A percentile compares a stretch with the other conserved stretches of the same genome.
Conservation (phyloP, 2,797 vertebrate species). For the Lycodopsis pacificus region DNA sequence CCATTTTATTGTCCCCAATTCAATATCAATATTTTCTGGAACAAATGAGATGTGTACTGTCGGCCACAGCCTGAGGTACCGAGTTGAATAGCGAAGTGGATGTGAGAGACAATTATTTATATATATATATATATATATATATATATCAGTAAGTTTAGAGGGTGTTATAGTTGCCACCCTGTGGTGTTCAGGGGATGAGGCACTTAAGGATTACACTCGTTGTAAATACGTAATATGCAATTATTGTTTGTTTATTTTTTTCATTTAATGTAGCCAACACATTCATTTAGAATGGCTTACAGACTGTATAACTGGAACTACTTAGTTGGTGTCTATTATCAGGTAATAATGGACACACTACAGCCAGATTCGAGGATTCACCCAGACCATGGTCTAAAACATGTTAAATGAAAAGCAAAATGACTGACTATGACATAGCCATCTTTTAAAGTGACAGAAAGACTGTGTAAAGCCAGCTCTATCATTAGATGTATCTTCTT, state of each 20-base stretch:
- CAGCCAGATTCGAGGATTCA: background rate
- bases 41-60: no score
- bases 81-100: background rate
- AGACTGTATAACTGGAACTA: background rate
- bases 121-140: background rate
- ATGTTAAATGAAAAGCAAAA: conserved; percentile 10
- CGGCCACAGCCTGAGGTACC: background rate
- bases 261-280: background rate
- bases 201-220: background rate
- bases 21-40: no score
- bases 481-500: conserved; percentile 1
- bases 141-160: background rate
- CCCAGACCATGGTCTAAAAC: background rate
- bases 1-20: no score
- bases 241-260: background rate
- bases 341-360: no score
- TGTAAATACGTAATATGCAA: background rate
- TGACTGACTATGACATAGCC: background rate
- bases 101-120: background rate
- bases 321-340: background rate
- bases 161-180: no score
- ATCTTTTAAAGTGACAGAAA: background rate
- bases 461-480: background rate
- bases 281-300: background rate
- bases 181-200: background rate